Percentiles rank a stretch among this genome's conserved stretches.
Conservation (phyloP, 2,797 vertebrate genomes). For the Falco biarmicus region DNA sequence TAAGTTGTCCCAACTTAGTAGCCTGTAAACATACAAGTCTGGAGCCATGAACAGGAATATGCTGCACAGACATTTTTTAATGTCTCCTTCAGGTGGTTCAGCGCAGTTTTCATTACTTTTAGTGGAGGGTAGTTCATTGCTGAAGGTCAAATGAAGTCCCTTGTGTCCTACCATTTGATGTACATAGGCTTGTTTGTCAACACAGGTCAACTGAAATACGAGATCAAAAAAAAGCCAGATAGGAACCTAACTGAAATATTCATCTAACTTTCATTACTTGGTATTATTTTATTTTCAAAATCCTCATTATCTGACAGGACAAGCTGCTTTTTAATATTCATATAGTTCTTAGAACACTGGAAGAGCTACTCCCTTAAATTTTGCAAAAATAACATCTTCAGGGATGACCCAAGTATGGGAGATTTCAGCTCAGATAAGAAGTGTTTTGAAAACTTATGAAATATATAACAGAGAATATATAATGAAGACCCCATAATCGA, state of each 20-base stretch:
- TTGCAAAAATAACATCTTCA: not conserved
- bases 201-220: not conserved
- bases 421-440: constrained; percentile 12
- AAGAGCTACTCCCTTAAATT: not conserved
- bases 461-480: not conserved
- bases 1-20: not conserved
- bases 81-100: not conserved
- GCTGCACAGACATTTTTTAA: not conserved
- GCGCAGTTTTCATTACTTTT: not conserved
- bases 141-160: not conserved
- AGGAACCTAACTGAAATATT: not conserved
- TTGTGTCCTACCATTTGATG: not conserved
- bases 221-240: not conserved
- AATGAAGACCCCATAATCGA: not conserved
- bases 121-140: not conserved
- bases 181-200: not conserved
- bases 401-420: not conserved
- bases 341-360: not conserved
- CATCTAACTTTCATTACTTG: not conserved
- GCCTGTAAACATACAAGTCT: not conserved
- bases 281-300: not conserved
- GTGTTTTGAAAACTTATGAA: constrained; percentile 10
- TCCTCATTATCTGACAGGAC: not conserved
- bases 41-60: not conserved
- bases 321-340: not conserved